Base-by-base conservation (phyloP, 92 coral and sea anemone genomes). In the Zoanthus sociatus region DNA sequence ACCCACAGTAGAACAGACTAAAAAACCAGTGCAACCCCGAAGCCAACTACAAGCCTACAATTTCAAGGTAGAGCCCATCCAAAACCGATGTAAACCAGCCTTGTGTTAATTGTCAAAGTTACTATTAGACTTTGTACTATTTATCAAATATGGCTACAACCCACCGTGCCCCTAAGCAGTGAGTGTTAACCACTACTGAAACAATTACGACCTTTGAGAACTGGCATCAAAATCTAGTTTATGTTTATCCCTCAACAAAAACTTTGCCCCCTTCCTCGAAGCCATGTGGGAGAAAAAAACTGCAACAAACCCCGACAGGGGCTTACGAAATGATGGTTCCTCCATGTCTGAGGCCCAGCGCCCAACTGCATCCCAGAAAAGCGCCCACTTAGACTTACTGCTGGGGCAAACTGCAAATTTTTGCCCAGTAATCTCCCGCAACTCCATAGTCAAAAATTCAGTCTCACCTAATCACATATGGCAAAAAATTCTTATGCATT, bases 351-450 rank as follows among this genome's bases (percentile, higher is more conserved):
- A 73, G 55, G 83, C 88, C 77, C 72, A 66, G 51, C 45, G 82
- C 69, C 74, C 73, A 84, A 72, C 88, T 11, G 88, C 82, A 20
- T 37, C 67, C 54, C 82, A 84, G 70, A 84, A 73, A 63, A 84
- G 64, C 12, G 64, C 82, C 69, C 72, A 58, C 48, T 73, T 84
- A 14, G 72, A 84, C 31, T 44, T 73, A 30, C 30, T 84, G 48
- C 32, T 84, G 14, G 88, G 88, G 45, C 88, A 84, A 72, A 84
- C 72, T 15, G 79, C 88, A 58, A 84, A 84, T 84, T 84, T 84
- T 54, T 83, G 87, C 66, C 87, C 87, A 9, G 66, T 84, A 9
- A 78, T 84, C 30, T 84, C 88, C 51, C 82, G 88, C 47, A 84
- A 61, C 32, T 84, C 88, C 2, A 84, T 84, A 81, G 53, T 84